Percentiles rank a stretch among this genome's conserved stretches.
Conservation (phyloP, 2,797 vertebrate genomes). For the Lerista edwardsae region DNA sequence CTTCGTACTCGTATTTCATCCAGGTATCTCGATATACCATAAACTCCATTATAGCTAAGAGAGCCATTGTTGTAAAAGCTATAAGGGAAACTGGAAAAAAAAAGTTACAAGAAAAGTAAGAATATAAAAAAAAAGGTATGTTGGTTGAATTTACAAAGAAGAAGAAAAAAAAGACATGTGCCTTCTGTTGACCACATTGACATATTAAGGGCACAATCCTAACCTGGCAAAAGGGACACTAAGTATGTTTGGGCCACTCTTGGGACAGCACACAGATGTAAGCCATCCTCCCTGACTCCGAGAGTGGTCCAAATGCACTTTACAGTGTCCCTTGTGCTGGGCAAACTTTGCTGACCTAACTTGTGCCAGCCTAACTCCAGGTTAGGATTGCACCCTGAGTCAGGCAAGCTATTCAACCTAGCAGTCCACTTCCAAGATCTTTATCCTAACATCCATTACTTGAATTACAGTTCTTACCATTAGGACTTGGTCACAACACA, state of each 20-base stretch:
- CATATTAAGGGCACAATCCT: not conserved
- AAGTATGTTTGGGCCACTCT: no score
- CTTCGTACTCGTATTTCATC: slow-evolving; percentile 99
- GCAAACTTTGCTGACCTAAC: no score
- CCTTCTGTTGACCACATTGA: not conserved
- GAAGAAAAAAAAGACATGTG: not conserved
- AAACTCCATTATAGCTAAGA: slow-evolving; percentile 94
- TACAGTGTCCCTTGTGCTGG: no score
- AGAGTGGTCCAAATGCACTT: no score
- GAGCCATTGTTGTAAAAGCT: slow-evolving; percentile 91
- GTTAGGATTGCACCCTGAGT: no score
- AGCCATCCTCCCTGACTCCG: no score
- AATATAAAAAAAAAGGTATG: not conserved
- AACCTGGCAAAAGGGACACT: no score
- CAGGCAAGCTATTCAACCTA: not conserved
- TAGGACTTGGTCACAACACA: not conserved
- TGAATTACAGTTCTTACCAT: not conserved
- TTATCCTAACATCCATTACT: not conserved
- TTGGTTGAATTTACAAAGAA: not conserved
- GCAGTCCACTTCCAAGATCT: not conserved
- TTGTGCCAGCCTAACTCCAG: no score
- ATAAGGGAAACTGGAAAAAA: slow-evolving; percentile 87
- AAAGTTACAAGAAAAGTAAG: not conserved
- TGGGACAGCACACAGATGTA: no score
- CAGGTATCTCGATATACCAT: slow-evolving; percentile 94